phyloP scores from a whole-genome alignment of 2,113 vertebrate genomes.

The Gobio gobio region DNA sequence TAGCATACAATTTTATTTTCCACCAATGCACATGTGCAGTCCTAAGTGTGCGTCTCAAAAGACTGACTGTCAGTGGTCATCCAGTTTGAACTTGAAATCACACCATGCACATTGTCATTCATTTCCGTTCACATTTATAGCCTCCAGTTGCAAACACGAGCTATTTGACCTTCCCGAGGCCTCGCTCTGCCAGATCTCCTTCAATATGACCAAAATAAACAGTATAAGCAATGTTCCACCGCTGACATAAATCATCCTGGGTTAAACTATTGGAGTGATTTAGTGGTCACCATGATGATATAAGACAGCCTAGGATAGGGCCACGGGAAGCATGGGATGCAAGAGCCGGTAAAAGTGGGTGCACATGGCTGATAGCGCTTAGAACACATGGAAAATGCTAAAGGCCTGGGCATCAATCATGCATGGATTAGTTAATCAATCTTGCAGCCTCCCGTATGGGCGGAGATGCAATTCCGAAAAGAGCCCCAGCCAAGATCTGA shows the following conservation, averaged over 20 bases:
- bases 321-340: background rate
- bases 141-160: background rate
- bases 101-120: background rate
- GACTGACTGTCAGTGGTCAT: background rate
- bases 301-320: conserved; percentile 19
- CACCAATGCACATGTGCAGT: too few species aligned
- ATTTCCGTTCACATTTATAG: background rate
- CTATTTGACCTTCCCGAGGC: conserved; percentile 17
- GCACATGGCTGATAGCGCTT: conserved; percentile 27
- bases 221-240: conserved; percentile 25
- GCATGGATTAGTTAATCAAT: conserved; percentile 49
- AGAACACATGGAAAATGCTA: conserved; percentile 18
- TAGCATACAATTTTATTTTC: too few species aligned
- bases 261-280: conserved; percentile 40
- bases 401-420: conserved; percentile 46
- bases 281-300: conserved; percentile 40
- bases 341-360: background rate
- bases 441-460: conserved; percentile 29
- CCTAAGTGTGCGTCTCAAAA: too few species aligned
- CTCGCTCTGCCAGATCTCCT: conserved; percentile 6
- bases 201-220: conserved; percentile 27
- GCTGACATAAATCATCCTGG: conserved; percentile 38
- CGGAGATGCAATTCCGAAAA: conserved; percentile 23
- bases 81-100: background rate
- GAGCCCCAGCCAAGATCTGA: conserved; percentile 43